phyloP scores from a whole-genome alignment of 2,888 invertebrate genomes.

The Tiliacea citrago region DNA sequence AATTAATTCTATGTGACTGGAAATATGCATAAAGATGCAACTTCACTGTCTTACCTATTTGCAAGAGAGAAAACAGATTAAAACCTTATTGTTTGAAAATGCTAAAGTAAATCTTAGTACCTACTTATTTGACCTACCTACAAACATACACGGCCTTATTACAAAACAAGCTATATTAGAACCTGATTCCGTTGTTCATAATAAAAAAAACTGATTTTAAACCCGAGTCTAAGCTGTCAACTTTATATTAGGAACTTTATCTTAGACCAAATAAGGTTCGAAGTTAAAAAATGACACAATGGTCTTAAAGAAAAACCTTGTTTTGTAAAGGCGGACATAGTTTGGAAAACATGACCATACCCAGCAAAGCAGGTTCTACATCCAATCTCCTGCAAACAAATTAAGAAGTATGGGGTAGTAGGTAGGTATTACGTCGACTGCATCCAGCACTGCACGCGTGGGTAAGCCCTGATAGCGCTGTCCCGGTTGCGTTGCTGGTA shows the following conservation, averaged over 20 bases:
- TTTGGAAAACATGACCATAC: background rate
- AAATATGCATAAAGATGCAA: background rate
- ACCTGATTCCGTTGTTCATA: no score
- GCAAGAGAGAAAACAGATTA: background rate
- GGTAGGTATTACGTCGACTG: no score
- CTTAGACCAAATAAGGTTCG: no score
- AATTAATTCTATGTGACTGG: background rate
- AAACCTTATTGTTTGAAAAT: background rate
- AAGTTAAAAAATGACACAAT: no score
- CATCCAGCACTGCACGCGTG: constrained; percentile 84
- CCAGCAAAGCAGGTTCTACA: background rate
- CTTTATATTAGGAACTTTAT: no score
- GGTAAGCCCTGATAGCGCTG: constrained; percentile 76
- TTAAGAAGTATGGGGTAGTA: background rate
- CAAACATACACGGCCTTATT: no score
- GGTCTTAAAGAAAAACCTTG: no score
- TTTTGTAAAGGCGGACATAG: no score
- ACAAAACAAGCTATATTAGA: no score
- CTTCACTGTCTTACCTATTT: background rate
- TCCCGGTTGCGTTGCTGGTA: constrained; percentile 77
- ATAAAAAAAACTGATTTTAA: no score
- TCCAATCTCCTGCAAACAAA: background rate
- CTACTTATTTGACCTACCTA: background rate
- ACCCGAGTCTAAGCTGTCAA: no score
- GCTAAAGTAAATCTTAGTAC: background rate